phyloP scores from a whole-genome alignment of 2,113 vertebrate genomes.

The Gallinago paraguaiae region DNA sequence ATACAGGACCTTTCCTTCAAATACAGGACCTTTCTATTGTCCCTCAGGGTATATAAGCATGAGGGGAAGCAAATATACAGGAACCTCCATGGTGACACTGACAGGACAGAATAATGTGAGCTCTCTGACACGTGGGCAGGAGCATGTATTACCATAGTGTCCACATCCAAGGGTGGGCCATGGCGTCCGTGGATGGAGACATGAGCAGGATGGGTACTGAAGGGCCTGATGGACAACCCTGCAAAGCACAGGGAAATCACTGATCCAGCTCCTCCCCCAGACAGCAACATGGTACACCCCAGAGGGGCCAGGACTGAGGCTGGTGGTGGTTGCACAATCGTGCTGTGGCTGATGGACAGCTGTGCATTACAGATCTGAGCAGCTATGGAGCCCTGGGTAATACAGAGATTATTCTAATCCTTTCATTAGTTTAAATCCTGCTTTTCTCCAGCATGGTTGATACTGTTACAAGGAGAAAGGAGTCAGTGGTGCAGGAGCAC shows the following conservation, averaged over 20 bases:
- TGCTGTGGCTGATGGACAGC: neutral
- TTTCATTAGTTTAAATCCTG: conserved; percentile 26
- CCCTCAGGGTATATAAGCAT: accelerated
- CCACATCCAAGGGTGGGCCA: neutral
- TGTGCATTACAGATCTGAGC: neutral
- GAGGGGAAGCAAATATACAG: neutral
- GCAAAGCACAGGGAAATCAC: neutral
- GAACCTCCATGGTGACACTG: accelerated
- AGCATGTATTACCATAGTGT: accelerated
- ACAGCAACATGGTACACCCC: accelerated
- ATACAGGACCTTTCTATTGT: neutral
- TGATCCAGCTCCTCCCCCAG: neutral
- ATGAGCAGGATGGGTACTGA: neutral
- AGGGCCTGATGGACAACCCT: neutral
- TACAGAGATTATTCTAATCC: conserved; percentile 31
- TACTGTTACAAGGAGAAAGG: conserved; percentile 10
- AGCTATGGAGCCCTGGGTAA: neutral
- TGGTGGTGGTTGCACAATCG: accelerated
- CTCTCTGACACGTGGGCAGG: neutral
- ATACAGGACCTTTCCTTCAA: neutral
- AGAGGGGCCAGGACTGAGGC: accelerated
- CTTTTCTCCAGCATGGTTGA: neutral
- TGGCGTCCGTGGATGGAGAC: neutral
- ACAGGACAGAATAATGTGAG: neutral
- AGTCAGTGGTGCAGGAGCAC: neutral